Percentiles rank a stretch among this genome's conserved stretches.
phyloP scores from a whole-genome alignment of 2,113 vertebrate genomes.

The Stictonetta naevosa region DNA sequence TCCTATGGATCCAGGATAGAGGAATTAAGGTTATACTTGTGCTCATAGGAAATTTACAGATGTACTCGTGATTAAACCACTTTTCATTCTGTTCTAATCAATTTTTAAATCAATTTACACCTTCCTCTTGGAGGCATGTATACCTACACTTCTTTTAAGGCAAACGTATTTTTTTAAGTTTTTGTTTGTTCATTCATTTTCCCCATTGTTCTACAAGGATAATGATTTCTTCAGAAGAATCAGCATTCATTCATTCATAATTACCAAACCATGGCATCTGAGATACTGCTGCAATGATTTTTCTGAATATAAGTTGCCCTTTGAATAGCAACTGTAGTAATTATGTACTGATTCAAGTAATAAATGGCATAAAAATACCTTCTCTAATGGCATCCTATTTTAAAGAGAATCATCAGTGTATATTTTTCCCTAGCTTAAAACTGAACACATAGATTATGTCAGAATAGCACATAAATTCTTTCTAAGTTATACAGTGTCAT shows the following conservation, averaged over 20 bases:
- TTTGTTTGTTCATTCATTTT: neutral
- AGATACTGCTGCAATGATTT: neutral
- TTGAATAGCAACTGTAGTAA: neutral
- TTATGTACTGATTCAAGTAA: neutral
- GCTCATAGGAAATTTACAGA: neutral
- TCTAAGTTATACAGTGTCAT: neutral
- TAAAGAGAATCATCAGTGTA: neutral
- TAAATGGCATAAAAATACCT: neutral
- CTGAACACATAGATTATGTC: neutral
- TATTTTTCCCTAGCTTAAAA: neutral
- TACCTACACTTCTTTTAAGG: neutral
- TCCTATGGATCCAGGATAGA: neutral
- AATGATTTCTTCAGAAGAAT: neutral
- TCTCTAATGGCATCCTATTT: neutral
- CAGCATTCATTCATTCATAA: neutral
- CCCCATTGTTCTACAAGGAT: neutral
- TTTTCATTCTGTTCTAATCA: neutral
- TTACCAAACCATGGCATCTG: neutral
- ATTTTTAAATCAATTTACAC: neutral
- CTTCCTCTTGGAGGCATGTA: neutral
- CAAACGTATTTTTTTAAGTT: neutral
- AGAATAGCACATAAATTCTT: neutral
- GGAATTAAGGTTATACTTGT: neutral
- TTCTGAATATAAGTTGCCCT: neutral
- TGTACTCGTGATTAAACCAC: neutral